These are phyloP conservation scores for Drosophila neutralis DNA, from an alignment of 2,888 invertebrate genomes.

Conservation along the genomic window DNA sequence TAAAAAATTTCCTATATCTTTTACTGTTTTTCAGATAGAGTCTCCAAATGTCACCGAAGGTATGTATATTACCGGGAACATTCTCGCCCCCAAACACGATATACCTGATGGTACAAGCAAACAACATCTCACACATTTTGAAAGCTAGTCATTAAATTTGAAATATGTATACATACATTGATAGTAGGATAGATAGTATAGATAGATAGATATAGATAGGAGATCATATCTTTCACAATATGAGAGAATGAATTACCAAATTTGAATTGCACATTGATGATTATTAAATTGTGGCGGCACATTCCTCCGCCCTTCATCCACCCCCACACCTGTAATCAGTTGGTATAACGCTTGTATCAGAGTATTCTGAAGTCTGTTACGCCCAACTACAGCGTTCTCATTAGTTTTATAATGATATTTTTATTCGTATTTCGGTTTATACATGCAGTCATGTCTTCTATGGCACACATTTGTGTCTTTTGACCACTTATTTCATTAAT, in stretches of 20 bases:
- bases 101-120: neutral
- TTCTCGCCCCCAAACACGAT: neutral
- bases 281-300: neutral
- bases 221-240: neutral
- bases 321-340: neutral
- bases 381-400: neutral
- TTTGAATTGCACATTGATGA: neutral
- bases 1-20: neutral
- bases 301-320: neutral
- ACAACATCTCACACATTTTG: neutral
- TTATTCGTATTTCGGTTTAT: slow-evolving; percentile 56
- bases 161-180: too few species aligned
- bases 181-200: too few species aligned
- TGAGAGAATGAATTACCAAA: neutral
- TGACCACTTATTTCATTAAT: slow-evolving; percentile 63
- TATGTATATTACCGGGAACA: neutral
- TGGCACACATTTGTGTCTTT: slow-evolving; percentile 39
- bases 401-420: slow-evolving; percentile 65
- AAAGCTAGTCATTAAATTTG: neutral
- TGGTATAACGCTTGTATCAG: neutral
- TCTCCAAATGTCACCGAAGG: neutral
- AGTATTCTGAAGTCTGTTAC: neutral
- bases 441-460: slow-evolving; percentile 48
- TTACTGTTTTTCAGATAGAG: neutral
- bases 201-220: too few species aligned